Evolutionary conservation across 2,797 vertebrate genomes (phyloP).

Genomic region (Pygocentrus nattereri): DNA sequence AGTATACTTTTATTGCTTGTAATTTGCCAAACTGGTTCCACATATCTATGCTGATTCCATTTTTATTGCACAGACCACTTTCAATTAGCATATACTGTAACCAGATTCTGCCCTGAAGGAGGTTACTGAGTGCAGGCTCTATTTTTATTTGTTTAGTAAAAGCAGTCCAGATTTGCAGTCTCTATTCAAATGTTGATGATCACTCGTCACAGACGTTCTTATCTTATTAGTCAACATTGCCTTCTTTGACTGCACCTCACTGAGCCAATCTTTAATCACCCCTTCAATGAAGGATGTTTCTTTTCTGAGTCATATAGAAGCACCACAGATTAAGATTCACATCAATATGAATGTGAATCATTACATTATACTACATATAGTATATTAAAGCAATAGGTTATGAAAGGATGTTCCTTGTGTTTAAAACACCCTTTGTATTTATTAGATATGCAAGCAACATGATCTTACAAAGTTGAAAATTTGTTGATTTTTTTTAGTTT

Average conservation of each 20-base stretch:
- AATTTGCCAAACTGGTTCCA: not conserved
- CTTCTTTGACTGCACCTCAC: slow-evolving; percentile 2
- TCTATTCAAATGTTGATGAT: not conserved
- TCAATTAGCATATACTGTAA: not conserved
- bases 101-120: not conserved
- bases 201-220: not conserved
- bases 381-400: not conserved
- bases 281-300: not conserved
- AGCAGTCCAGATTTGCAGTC: not conserved
- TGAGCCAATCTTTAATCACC: not conserved
- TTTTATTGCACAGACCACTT: not conserved
- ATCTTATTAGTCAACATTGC: slow-evolving; percentile 23
- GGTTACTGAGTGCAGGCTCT: not conserved
- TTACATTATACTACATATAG: not conserved
- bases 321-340: not conserved
- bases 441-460: no score
- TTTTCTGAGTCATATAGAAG: not conserved
- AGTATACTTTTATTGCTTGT: no score
- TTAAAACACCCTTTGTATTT: no score
- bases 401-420: not conserved
- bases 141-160: slow-evolving; percentile 12
- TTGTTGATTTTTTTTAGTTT: no score
- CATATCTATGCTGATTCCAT: not conserved
- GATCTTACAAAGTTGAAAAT: no score
- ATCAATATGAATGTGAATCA: no score